Conservation (phyloP, 2,888 invertebrate genomes). For the Bursaphelenchus okinawaensis region DNA sequence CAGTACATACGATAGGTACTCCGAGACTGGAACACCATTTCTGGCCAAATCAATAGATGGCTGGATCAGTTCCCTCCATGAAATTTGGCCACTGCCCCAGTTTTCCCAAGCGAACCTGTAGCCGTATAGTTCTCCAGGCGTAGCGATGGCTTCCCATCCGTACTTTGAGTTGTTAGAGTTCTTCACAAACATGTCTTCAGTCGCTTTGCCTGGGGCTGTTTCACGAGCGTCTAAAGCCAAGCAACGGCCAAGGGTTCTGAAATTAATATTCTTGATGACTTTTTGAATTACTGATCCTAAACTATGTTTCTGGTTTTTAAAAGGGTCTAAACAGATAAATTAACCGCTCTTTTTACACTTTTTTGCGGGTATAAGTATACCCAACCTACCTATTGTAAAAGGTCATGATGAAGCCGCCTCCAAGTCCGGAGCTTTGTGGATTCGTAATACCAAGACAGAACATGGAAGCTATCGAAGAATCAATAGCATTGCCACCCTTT, state of each 20-base stretch:
- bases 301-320: neutral
- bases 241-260: slow-evolving; percentile 39
- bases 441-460: slow-evolving; percentile 80
- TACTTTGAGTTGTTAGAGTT: slow-evolving; percentile 31
- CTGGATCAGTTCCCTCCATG: slow-evolving; percentile 42
- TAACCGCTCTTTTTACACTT: too few relatives aligned
- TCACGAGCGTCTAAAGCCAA: slow-evolving; percentile 60
- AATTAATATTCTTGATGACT: slow-evolving; percentile 7
- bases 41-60: slow-evolving; percentile 42
- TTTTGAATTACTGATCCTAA: neutral
- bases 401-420: slow-evolving; percentile 81
- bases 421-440: slow-evolving; percentile 76
- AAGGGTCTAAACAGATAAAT: too few relatives aligned
- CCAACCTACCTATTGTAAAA: slow-evolving; percentile 66
- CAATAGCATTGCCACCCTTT: slow-evolving; percentile 69
- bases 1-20: slow-evolving; percentile 45
- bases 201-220: slow-evolving; percentile 63
- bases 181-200: slow-evolving; percentile 58
- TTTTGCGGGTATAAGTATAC: too few relatives aligned
- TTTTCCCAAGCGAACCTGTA: slow-evolving; percentile 49
- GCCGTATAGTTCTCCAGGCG: slow-evolving; percentile 55
- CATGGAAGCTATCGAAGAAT: slow-evolving; percentile 77
- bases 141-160: slow-evolving; percentile 46
- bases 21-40: slow-evolving; percentile 48
- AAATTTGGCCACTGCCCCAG: slow-evolving; percentile 51